Evolutionary conservation across 2,797 vertebrate genomes (phyloP).

Genomic region (Aphelocoma californica): DNA sequence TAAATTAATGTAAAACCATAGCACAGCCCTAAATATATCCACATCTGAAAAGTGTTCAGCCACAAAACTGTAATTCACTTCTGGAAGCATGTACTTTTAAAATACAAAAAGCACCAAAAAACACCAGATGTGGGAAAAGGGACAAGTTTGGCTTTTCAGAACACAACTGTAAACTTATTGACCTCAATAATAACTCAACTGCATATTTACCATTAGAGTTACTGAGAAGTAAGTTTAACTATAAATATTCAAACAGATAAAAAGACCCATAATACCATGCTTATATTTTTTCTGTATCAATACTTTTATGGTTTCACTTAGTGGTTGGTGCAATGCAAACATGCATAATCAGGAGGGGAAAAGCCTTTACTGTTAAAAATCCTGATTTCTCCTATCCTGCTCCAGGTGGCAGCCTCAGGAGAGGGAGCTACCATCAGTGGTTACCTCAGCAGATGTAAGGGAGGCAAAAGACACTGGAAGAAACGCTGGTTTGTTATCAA

Average conservation of each 20-base stretch:
- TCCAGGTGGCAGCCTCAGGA: constrained; percentile 86
- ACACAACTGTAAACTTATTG: not conserved
- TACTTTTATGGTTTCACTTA: not conserved
- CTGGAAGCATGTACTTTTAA: not conserved
- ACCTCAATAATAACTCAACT: not conserved
- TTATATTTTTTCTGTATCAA: not conserved
- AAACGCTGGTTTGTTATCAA: constrained; percentile 97
- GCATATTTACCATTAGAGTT: not conserved
- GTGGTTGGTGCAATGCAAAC: not conserved
- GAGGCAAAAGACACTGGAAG: constrained; percentile 93
- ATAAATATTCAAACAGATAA: not conserved
- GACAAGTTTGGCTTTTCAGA: not conserved
- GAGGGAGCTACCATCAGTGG: constrained; percentile 92
- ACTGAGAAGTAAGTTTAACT: not conserved
- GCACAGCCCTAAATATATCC: not conserved
- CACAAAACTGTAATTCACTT: not conserved
- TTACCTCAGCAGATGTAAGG: constrained; percentile 88
- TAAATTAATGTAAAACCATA: not conserved
- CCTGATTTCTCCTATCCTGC: not conserved
- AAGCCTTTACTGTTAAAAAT: constrained; percentile 15
- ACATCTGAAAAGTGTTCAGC: not conserved
- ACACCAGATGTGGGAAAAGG: not conserved
- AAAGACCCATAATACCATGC: not conserved
- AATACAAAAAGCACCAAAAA: not conserved
- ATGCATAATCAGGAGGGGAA: not conserved